Conservation (phyloP, 2,888 invertebrate genomes). For the Caenorhabditis afra region DNA sequence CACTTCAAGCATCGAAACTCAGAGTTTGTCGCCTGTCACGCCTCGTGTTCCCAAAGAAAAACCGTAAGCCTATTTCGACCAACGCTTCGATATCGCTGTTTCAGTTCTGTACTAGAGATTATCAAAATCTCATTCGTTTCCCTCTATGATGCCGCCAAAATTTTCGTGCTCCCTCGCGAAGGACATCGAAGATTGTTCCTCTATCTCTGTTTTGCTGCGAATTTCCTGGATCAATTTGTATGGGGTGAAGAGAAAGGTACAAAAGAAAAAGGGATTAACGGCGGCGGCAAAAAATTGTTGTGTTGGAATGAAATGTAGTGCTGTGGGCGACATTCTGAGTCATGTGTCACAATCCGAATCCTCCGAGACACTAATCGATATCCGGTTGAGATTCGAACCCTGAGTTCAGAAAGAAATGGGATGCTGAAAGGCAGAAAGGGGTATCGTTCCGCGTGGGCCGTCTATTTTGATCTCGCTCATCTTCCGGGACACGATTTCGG, state of each 20-base stretch:
- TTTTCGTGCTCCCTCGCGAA: conserved; percentile 66
- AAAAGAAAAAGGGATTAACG: conserved; percentile 15
- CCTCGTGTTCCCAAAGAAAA: conserved; percentile 16
- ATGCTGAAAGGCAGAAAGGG: neutral
- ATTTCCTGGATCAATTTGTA: conserved; percentile 76
- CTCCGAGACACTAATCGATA: too few relatives aligned
- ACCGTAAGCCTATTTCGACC: neutral
- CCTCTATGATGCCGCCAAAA: conserved; percentile 67
- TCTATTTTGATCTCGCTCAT: conserved; percentile 29
- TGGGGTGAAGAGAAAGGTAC: conserved; percentile 78
- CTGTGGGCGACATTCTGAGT: neutral
- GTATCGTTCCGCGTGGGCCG: conserved; percentile 35
- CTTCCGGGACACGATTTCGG: conserved; percentile 13
- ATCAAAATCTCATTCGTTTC: conserved; percentile 67
- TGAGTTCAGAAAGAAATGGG: too few relatives aligned
- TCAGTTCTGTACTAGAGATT: conserved; percentile 51
- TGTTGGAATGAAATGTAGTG: conserved; percentile 7
- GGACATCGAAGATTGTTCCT: conserved; percentile 70
- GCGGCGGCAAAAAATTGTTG: neutral
- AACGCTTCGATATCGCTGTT: too few relatives aligned
- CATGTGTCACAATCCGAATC: conserved; percentile 8
- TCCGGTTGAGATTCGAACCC: too few relatives aligned
- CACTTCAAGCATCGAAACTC: conserved; percentile 16
- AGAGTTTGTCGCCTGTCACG: neutral
- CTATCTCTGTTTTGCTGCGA: conserved; percentile 73